These are phyloP conservation scores for Struthidea cinerea DNA, from an alignment of 2,113 vertebrate species.

Conservation along the genomic window DNA sequence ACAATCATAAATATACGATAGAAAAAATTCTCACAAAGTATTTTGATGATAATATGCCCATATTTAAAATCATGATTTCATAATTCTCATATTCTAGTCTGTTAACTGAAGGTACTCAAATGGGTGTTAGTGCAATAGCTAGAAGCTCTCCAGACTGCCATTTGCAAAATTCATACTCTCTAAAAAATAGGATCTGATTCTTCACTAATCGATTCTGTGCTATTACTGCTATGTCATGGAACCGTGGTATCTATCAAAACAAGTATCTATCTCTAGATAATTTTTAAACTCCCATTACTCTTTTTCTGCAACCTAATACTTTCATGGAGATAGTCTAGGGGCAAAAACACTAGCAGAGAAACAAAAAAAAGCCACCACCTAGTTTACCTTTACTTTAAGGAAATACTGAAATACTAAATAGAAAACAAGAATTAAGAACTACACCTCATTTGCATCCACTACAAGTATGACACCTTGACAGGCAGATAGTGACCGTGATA, in stretches of 20 bases:
- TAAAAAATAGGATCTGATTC: neutral
- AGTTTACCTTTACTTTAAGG: neutral
- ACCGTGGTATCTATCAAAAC: neutral
- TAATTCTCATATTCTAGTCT: neutral
- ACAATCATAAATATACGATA: neutral
- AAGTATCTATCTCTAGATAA: neutral
- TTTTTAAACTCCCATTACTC: neutral
- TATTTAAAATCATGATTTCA: neutral
- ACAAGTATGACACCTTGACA: constrained; percentile 95
- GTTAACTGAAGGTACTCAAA: neutral
- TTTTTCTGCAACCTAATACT: neutral
- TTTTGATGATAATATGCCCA: neutral
- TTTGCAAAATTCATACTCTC: neutral
- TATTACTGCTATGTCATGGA: neutral
- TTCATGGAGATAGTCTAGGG: neutral
- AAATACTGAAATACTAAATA: neutral
- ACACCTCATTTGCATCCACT: constrained; percentile 95
- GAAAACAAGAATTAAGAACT: neutral
- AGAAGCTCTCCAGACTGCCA: neutral
- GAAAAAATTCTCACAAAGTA: neutral
- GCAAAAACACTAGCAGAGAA: neutral
- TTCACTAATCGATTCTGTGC: neutral
- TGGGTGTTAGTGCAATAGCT: neutral
- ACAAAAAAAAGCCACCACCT: accelerated
- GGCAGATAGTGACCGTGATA: constrained; percentile 91